A percentile compares a stretch with the other conserved stretches of the same genome.
phyloP scores from a whole-genome alignment of 2,113 vertebrate species.

The Pluvialis apricaria region DNA sequence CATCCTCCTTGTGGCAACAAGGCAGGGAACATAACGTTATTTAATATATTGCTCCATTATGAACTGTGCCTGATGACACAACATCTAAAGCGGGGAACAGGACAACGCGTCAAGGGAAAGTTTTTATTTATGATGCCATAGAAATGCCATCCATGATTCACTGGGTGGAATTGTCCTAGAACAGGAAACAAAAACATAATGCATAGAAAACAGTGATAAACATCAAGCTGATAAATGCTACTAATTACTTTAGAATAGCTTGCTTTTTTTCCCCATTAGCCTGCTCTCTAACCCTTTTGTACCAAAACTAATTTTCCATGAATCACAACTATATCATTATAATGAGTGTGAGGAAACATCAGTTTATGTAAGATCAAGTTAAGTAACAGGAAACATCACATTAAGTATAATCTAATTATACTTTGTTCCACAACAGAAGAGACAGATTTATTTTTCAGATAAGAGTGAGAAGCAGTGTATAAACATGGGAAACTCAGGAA shows the following conservation, averaged over 20 bases:
- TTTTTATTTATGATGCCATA: background rate
- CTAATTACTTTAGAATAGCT: background rate
- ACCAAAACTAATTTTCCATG: background rate
- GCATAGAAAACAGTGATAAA: background rate
- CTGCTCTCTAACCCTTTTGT: background rate
- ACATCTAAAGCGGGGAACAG: background rate
- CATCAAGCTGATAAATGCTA: background rate
- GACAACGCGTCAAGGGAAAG: background rate
- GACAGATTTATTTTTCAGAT: background rate
- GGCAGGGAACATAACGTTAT: background rate
- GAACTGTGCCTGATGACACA: background rate
- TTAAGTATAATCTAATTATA: background rate
- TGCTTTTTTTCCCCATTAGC: background rate
- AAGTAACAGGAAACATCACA: conserved; percentile 1
- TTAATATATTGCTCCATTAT: background rate
- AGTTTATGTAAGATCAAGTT: background rate
- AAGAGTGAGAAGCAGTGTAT: background rate
- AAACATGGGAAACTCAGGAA: background rate
- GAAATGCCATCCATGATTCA: background rate
- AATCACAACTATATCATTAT: background rate
- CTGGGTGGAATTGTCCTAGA: background rate
- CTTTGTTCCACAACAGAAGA: background rate
- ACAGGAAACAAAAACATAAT: background rate
- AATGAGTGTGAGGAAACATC: background rate
- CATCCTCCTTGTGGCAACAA: background rate